Conservation (phyloP, 2,888 invertebrate species). For the Ormyrus pomaceus region DNA sequence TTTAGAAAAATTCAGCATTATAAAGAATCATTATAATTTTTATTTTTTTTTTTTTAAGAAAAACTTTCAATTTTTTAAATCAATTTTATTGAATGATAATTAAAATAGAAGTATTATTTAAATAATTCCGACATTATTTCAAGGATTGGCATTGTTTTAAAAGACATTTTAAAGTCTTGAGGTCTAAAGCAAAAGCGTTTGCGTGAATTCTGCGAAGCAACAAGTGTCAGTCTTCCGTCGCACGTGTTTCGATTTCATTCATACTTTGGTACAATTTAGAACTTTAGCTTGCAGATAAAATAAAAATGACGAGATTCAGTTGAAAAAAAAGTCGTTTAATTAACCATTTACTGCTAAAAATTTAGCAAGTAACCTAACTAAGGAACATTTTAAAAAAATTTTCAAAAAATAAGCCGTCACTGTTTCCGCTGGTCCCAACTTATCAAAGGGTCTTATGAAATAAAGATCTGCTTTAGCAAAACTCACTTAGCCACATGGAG, state of each 20-base stretch:
- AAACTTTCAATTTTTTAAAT: too few relatives aligned
- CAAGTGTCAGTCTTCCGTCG: constrained; percentile 43
- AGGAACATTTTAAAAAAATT: constrained; percentile 24
- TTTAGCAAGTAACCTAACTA: neutral
- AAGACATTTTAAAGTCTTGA: too few relatives aligned
- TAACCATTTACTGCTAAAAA: neutral
- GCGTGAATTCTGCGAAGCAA: constrained; percentile 15
- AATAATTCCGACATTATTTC: too few relatives aligned
- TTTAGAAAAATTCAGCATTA: too few relatives aligned
- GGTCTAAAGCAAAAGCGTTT: neutral
- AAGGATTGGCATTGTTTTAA: too few relatives aligned
- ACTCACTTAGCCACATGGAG: constrained; percentile 74
- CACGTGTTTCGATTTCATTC: constrained; percentile 49
- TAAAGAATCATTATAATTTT: too few relatives aligned
- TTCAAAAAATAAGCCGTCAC: constrained; percentile 7
- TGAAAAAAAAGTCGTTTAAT: too few relatives aligned
- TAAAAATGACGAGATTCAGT: neutral
- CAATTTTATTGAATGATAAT: too few relatives aligned
- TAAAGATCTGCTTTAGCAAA: neutral
- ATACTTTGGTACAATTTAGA: constrained; percentile 32
- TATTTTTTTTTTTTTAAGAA: too few relatives aligned
- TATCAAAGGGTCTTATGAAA: neutral
- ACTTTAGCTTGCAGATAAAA: neutral
- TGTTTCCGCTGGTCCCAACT: constrained; percentile 6
- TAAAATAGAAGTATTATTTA: too few relatives aligned